Conservation (phyloP, 2,888 invertebrate species). For the Gymnoscelis rufifasciata region DNA sequence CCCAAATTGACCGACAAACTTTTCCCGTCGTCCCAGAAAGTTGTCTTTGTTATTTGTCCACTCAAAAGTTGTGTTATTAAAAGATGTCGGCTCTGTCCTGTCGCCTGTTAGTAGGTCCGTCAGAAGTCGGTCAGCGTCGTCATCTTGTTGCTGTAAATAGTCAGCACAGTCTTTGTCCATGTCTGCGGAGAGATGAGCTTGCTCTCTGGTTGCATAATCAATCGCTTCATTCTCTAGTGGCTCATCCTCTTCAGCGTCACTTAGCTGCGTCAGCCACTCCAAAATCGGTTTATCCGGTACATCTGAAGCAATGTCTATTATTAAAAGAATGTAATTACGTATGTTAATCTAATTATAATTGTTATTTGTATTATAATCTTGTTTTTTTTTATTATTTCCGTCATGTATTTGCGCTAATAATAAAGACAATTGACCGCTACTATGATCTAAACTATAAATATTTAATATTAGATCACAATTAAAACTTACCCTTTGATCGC, state of each 20-base stretch:
- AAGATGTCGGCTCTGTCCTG: not conserved
- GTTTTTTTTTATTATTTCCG: no score
- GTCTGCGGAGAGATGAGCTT: no score
- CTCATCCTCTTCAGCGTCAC: not conserved
- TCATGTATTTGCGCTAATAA: no score
- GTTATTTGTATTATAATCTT: no score
- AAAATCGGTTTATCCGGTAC: no score
- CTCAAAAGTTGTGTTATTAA: no score
- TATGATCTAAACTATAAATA: no score
- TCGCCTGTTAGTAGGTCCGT: not conserved
- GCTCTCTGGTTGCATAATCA: not conserved
- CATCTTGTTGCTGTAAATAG: not conserved
- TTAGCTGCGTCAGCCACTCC: no score
- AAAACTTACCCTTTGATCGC: no score
- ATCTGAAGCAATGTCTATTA: no score
- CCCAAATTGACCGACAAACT: not conserved
- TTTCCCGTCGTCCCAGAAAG: not conserved
- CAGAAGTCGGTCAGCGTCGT: not conserved
- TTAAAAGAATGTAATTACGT: not conserved
- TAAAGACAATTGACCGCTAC: no score
- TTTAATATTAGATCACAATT: no score
- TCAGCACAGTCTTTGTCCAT: not conserved
- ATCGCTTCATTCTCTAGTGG: not conserved
- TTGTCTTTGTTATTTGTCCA: not conserved
- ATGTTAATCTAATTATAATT: not conserved